phyloP scores from a whole-genome alignment of 1,140 invertebrate species.

The Spodoptera litura region DNA sequence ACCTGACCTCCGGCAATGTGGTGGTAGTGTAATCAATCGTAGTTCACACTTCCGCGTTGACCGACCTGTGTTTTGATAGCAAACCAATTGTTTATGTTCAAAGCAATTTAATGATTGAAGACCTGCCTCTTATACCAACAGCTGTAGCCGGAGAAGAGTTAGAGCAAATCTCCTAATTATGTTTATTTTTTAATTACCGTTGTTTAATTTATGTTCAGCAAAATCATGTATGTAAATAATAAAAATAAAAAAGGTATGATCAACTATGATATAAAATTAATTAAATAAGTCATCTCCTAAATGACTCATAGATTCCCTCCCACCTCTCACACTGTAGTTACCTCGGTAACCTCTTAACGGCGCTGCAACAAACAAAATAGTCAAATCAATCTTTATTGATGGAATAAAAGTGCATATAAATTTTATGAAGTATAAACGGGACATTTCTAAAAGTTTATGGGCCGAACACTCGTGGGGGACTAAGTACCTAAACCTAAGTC shows the following conservation, averaged over 20 bases:
- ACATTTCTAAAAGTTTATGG: slow-evolving; percentile 79
- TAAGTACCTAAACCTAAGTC: slow-evolving; percentile 63
- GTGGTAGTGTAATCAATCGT: neutral
- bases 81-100: too few species aligned
- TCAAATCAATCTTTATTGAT: slow-evolving; percentile 80
- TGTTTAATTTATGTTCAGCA: too few species aligned
- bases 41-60: neutral
- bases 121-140: too few species aligned
- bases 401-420: slow-evolving; percentile 83
- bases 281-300: too few species aligned
- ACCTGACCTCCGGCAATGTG: neutral
- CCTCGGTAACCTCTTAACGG: slow-evolving; percentile 42
- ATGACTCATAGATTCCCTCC: neutral
- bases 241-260: too few species aligned
- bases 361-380: slow-evolving; percentile 64
- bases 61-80: too few species aligned
- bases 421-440: slow-evolving; percentile 83
- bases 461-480: slow-evolving; percentile 65
- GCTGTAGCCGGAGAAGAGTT: too few species aligned
- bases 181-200: too few species aligned
- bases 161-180: too few species aligned
- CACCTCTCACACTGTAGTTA: neutral
- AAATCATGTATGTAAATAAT: too few species aligned
- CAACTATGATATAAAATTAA: too few species aligned
- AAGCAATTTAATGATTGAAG: too few species aligned